These are phyloP conservation scores for Netelia melanura DNA, from an alignment of 2,888 invertebrate species.

Conservation along the genomic window DNA sequence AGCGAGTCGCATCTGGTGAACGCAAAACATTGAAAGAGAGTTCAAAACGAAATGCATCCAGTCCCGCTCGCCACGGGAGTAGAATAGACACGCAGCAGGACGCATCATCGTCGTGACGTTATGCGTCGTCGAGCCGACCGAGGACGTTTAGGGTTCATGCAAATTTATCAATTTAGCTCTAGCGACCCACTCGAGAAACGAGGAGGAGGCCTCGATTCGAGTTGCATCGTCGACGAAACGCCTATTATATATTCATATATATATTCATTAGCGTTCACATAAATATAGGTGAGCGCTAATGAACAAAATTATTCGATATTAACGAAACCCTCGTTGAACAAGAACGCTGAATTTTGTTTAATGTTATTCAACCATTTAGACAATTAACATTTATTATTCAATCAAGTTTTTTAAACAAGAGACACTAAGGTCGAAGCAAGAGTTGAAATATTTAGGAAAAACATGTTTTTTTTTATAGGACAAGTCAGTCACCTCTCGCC, in stretches of 20 bases:
- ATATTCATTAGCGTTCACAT: no score
- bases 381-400: no score
- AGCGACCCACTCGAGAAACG: slow-evolving; percentile 74
- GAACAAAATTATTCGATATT: no score
- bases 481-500: slow-evolving; percentile 56
- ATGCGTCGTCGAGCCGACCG: slow-evolving; percentile 59
- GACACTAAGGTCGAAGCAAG: no score
- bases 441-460: background rate
- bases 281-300: no score
- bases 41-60: slow-evolving; percentile 45
- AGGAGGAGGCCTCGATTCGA: slow-evolving; percentile 5
- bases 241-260: no score
- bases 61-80: slow-evolving; percentile 8
- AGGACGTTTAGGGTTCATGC: slow-evolving; percentile 77
- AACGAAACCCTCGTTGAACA: no score
- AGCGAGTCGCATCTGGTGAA: slow-evolving; percentile 38
- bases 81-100: slow-evolving; percentile 26
- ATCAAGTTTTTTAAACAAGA: no score
- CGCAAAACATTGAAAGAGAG: slow-evolving; percentile 31
- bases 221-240: background rate
- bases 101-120: slow-evolving; percentile 29
- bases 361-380: background rate
- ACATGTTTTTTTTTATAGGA: slow-evolving; percentile 24
- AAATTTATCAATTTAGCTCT: slow-evolving; percentile 83
- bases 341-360: background rate